Base-by-base conservation (phyloP, 1,140 invertebrate genomes). In the Anastatus disparis region DNA sequence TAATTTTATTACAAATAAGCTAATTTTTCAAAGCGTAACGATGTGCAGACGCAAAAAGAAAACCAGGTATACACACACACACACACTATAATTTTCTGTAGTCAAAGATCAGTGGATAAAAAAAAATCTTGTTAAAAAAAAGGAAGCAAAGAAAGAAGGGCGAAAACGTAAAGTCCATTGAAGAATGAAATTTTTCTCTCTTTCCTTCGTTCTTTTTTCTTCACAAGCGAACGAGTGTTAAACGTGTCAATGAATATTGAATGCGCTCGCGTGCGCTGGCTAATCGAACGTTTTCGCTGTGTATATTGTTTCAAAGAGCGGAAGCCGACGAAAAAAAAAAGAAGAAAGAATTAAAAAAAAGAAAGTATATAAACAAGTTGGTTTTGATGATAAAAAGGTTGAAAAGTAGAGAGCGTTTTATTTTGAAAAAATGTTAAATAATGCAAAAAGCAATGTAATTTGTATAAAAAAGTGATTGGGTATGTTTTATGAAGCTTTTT, bases 221-320 rank as follows among this genome's bases (percentile, higher is more conserved):
- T n/a, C n/a, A n/a, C n/a, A n/a, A n/a, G n/a, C n/a, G 48, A 52
- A 55, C 50, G 35, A 65, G 62, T 29, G 31, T 42, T 65, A 42
- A 65, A 27, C 62, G 62, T 55, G 50, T 52, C 62, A 35, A 65
- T 65, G 62, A 65, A 55, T 65, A 65, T 42, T 65, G 38, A 55
- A 65, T 53, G 35, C 35, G 26, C 29, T 6, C 17, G 42, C 40
- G 26, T 46, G 15, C 29, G 26, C 35, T n/a, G n/a, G 31, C 50
- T 65, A 65, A 65, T 65, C 62, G 50, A 53, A 52, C 48, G 62
- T n/a, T n/a, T n/a, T n/a, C 50, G 48, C 35, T 12, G 29, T 17
- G 26, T 44, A 44, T 17, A 63, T 48, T 63, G 44, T 55, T 53
- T 29, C 62, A 42, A 65, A 53, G 50, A 29, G 31, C 48, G 62